These are phyloP conservation scores for Musca vetustissima DNA, from an alignment of 1,140 invertebrate genomes.

Conservation along the genomic window DNA sequence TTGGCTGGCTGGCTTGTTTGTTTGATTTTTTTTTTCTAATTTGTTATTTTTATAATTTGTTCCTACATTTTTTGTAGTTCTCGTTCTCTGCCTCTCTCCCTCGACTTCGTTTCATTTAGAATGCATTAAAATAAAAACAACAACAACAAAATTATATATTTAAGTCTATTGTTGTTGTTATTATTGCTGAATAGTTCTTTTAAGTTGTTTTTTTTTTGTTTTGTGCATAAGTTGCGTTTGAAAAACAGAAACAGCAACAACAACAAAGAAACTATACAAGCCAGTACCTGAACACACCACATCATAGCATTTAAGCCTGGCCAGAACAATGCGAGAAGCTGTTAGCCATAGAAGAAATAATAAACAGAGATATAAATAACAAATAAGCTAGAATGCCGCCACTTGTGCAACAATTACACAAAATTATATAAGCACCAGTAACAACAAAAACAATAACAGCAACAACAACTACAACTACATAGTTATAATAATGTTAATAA, in stretches of 20 bases:
- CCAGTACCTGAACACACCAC: not conserved
- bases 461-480: constrained; percentile 5
- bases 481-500: constrained; percentile 15
- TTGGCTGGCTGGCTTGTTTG: not conserved
- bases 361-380: not conserved
- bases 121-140: constrained; percentile 1
- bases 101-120: not conserved
- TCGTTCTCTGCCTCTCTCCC: no score
- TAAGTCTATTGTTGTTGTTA: no score
- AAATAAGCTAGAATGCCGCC: not conserved
- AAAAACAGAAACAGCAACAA: not conserved
- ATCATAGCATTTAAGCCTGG: no score
- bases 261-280: not conserved
- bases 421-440: constrained; percentile 16
- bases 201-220: not conserved
- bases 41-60: constrained; percentile 23
- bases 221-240: no score
- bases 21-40: constrained; percentile 22
- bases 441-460: no score
- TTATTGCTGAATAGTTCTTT: not conserved
- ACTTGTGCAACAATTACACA: constrained; percentile 24
- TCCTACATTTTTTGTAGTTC: constrained; percentile 21
- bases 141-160: no score
- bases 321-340: not conserved
- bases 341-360: constrained; percentile 6